A percentile compares a stretch with the other conserved stretches of the same genome.
Evolutionary conservation across 2,888 invertebrate genomes (phyloP).

Genomic region (Apantesis nais): DNA sequence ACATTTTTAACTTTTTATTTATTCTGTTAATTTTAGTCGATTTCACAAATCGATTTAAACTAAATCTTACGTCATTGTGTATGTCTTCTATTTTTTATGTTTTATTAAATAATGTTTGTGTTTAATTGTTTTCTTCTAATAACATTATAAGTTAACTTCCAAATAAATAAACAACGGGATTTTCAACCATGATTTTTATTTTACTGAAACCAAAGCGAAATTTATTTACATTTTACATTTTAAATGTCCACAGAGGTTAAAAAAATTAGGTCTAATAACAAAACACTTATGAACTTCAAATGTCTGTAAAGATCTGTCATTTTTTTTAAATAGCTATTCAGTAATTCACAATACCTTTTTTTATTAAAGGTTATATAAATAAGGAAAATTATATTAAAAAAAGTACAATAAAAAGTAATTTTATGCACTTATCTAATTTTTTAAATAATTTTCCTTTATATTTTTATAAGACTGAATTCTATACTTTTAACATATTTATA

Average conservation of each 20-base stretch:
- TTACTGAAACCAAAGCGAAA: constrained; percentile 40
- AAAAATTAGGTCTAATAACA: neutral
- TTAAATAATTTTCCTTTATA: no score
- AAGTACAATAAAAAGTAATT: no score
- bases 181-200: constrained; percentile 53
- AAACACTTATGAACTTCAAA: neutral
- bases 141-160: constrained; percentile 47
- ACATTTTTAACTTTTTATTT: neutral
- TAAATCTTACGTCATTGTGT: neutral
- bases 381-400: no score
- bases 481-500: no score
- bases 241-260: neutral
- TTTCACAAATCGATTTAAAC: neutral
- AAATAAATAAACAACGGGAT: constrained; percentile 54
- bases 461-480: no score
- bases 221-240: constrained; percentile 41
- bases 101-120: neutral
- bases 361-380: no score
- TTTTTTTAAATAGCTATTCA: neutral
- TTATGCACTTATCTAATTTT: no score
- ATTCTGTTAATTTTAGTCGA: neutral
- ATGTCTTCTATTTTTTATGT: neutral
- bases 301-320: neutral
- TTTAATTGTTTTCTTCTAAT: constrained; percentile 14
- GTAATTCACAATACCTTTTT: neutral